Evolutionary conservation across 2,888 invertebrate species (phyloP), one percentile per base, ranked within the genome.

Genomic region (Chaitophorus viminalis): DNA sequence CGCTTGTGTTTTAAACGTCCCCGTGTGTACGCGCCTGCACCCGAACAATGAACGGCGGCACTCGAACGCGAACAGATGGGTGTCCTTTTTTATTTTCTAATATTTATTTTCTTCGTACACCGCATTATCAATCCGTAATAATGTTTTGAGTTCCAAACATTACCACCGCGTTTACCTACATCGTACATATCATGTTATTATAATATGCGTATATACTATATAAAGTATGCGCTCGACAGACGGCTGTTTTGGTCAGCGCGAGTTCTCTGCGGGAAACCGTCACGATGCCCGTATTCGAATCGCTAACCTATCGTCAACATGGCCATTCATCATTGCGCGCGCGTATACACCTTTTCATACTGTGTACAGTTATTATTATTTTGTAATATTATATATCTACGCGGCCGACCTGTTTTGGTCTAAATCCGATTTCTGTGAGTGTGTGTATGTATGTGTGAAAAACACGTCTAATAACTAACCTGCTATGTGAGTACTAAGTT

Each of bases 61-160:
- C 79, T 79, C 87, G 79, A 81, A 87, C 70, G 72, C 65, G 65
- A 74, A 81, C 81, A 87, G 81, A 87, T 87, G 87, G 74, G 74
- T 74, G 60, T 76, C 25, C 83, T 60, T 75, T 60, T 75, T 29
- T 39, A 1, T 65, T 39, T 70, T 70, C 17, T 29, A 70, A 70
- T 70, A 29, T n/a, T 82, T 82, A 54, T 54, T 25, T 74, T 74
- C 74, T 74, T 11, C 9, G 39, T 60, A 29, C 36, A 31, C 14
- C 31, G 18, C 29, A 39, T 79, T 79, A 65, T 39, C 65, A 21
- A 75, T 39, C 65, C 25, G 60, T 14, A 75, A 75, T 65, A 75
- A 33, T 9, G 11, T 70, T 70, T 70, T 31, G 31, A 52, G 14
- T 46, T 3, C 4, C n/a, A 1, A 8, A 60, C 8, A 36, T 17